A percentile compares a stretch with the other conserved stretches of the same genome.
Evolutionary conservation across 2,113 vertebrate species (phyloP).

Genomic region (Deroptyus accipitrinus): DNA sequence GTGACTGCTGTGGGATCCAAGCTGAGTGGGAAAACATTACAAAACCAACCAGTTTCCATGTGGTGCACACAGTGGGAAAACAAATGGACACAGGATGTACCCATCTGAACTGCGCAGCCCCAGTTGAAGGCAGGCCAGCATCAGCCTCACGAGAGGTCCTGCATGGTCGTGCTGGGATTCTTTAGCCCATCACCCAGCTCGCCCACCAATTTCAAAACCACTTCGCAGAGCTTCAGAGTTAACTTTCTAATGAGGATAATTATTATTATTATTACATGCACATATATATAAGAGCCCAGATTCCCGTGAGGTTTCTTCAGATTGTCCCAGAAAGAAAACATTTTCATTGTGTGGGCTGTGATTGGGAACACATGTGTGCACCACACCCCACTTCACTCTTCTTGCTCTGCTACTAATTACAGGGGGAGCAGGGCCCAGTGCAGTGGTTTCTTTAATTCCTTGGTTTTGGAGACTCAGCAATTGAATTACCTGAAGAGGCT

Average conservation of each 20-base stretch:
- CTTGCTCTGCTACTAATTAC: conserved; percentile 68
- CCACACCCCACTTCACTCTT: conserved; percentile 49
- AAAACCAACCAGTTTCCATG: not conserved
- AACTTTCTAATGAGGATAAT: conserved; percentile 54
- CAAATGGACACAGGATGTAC: not conserved
- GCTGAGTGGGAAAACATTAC: not conserved
- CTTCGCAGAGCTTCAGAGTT: not conserved
- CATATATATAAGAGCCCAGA: not conserved
- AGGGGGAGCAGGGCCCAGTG: conserved; percentile 58
- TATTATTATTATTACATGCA: conserved; percentile 72
- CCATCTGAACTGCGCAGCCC: not conserved
- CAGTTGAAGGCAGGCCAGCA: not conserved
- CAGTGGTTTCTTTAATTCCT: conserved; percentile 64
- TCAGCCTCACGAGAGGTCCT: not conserved
- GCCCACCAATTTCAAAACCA: conserved; percentile 46
- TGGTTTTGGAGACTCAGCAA: conserved; percentile 49
- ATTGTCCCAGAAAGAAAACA: conserved; percentile 77
- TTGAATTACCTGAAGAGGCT: conserved; percentile 67
- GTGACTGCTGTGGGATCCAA: not conserved
- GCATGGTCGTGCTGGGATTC: not conserved
- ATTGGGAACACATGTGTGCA: conserved; percentile 74
- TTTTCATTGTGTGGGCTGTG: conserved; percentile 76
- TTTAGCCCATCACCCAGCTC: not conserved
- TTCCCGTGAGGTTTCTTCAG: conserved; percentile 63
- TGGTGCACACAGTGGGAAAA: not conserved